These are phyloP conservation scores for Aleiodes leptofemur DNA, from an alignment of 2,888 invertebrate species.

Conservation along the genomic window DNA sequence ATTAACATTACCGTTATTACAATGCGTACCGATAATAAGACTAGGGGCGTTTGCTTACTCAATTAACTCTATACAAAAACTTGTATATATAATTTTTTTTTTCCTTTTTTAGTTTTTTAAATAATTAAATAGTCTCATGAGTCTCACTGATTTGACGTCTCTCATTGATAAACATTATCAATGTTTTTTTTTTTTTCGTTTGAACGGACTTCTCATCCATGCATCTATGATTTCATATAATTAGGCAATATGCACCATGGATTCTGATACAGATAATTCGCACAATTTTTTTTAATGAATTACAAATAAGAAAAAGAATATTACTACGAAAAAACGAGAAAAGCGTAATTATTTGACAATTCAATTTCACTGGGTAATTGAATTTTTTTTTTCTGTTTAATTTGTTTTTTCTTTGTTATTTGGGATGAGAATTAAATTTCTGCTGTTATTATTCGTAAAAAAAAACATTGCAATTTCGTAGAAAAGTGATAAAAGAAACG, in stretches of 20 bases:
- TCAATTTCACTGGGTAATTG: slow-evolving; percentile 40
- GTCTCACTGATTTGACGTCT: slow-evolving; percentile 43
- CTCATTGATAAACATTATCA: slow-evolving; percentile 40
- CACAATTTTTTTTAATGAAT: slow-evolving; percentile 35
- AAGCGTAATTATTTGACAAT: slow-evolving; percentile 53
- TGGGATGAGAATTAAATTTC: slow-evolving; percentile 5
- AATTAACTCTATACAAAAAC: slow-evolving; percentile 13
- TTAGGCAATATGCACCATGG: slow-evolving; percentile 45
- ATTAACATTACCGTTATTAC: slow-evolving; percentile 15
- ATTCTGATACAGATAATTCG: slow-evolving; percentile 37
- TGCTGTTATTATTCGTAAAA: not conserved
- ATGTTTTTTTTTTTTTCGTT: not conserved
- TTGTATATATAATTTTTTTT: slow-evolving; percentile 27
- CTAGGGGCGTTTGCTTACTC: slow-evolving; percentile 12
- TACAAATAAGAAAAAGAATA: slow-evolving; percentile 37
- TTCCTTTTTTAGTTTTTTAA: slow-evolving; percentile 11
- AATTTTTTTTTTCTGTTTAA: not conserved
- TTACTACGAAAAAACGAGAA: slow-evolving; percentile 47
- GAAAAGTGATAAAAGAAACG: too few species aligned
- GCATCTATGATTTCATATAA: slow-evolving; percentile 46
- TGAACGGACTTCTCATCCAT: slow-evolving; percentile 44
- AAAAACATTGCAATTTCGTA: too few species aligned
- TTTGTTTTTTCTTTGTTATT: not conserved
- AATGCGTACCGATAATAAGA: slow-evolving; percentile 24
- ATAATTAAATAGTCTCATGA: slow-evolving; percentile 31